Evolutionary conservation across 2,113 vertebrate species (phyloP), one percentile per base, ranked within the genome.

Genomic region (Osmerus eperlanus): DNA sequence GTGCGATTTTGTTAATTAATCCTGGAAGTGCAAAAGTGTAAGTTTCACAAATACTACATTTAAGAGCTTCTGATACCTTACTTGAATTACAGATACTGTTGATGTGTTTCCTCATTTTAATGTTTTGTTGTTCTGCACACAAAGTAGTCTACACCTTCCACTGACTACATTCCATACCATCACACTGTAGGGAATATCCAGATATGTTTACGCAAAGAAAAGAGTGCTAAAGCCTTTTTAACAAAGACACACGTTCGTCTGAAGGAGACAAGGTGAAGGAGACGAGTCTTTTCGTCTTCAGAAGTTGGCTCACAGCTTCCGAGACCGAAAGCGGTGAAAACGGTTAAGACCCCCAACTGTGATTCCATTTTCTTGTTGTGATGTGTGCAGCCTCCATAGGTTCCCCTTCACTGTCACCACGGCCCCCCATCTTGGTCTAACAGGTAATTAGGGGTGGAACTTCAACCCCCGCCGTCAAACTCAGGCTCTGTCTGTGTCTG

Each of bases 331-430:
- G 23, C 61, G 25, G 6, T 52, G 69, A 73, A 52, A 51, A 75
- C 76, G 78, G 78, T 18, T 7, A 18, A 56, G 55, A 56, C n/a
- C 15, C 15, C 55, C 55, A 71, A 70, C 77, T 80, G 70, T 67
- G 63, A 65, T 71, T 68, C 73, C 13, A 29, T 68, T 73, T 76
- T 56, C 55, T 64, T 80, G 75, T 76, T 80, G 80, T 76, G 61
- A 78, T 65, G 68, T 75, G 67, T 47, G 63, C 61, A 71, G 79
- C 58, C 69, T 53, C 14, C 19, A 62, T 70, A 65, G 73, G 67
- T 55, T 76, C 75, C 55, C n/a, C 55, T 56, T 16, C 63, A 64
- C 74, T 73, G 76, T 79, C 70, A 79, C 72, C 0, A 8, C 61
- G 63, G 65, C 41, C 68, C 68, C 62, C 71, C 21, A 6, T 71